Conservation (phyloP, 2,113 vertebrate species). For the Patagioenas fasciata region DNA sequence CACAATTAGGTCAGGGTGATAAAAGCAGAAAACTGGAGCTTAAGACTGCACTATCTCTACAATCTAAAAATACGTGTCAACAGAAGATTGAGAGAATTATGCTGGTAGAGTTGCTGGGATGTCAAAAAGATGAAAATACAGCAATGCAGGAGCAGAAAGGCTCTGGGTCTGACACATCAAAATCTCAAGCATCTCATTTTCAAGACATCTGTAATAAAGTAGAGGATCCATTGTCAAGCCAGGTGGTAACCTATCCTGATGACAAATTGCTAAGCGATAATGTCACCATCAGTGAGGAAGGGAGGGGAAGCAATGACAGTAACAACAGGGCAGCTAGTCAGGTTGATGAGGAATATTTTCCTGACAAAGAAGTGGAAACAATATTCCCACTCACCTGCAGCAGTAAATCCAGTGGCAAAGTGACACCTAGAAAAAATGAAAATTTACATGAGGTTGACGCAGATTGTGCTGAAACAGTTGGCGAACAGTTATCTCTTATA, state of each 20-base stretch:
- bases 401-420: background rate
- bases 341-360: background rate
- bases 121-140: background rate
- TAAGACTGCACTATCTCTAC: constrained; percentile 11
- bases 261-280: background rate
- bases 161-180: background rate
- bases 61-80: constrained; percentile 35
- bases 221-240: background rate
- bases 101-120: constrained; percentile 8
- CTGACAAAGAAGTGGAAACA: background rate
- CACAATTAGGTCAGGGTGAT: constrained; percentile 65
- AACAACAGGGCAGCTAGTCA: background rate
- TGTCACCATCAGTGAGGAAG: background rate
- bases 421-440: background rate
- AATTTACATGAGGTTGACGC: background rate
- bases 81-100: constrained; percentile 52
- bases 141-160: constrained; percentile 10
- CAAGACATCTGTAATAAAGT: background rate
- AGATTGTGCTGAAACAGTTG: background rate
- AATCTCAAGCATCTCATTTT: background rate
- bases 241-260: background rate
- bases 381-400: background rate
- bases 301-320: background rate
- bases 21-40: constrained; percentile 41
- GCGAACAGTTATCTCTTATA: background rate